These are phyloP conservation scores for Syritta pipiens DNA, from an alignment of 2,888 invertebrate species.

Conservation along the genomic window DNA sequence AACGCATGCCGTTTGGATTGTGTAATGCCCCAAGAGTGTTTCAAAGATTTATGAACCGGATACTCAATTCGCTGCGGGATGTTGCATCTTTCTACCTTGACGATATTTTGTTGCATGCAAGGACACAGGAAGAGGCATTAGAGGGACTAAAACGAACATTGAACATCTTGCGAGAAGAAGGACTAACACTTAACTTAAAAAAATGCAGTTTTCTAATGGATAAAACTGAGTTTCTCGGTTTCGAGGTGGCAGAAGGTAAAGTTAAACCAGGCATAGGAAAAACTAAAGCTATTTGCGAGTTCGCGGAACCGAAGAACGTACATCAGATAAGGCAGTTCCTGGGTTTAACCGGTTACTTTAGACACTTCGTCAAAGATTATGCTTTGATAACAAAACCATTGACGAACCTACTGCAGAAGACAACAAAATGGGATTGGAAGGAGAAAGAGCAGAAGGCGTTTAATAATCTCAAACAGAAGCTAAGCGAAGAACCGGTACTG, in stretches of 20 bases:
- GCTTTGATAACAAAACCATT: too few relatives aligned
- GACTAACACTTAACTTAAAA: constrained; percentile 3
- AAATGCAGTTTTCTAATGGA: constrained; percentile 58
- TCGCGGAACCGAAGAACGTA: constrained; percentile 62
- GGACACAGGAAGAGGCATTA: background rate
- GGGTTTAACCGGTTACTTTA: constrained; percentile 72
- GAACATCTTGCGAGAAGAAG: background rate
- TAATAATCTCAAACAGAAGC: constrained; percentile 1
- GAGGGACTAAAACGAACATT: background rate
- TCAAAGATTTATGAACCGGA: constrained; percentile 5
- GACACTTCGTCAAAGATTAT: constrained; percentile 72
- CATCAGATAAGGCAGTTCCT: constrained; percentile 71
- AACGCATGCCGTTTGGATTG: constrained; percentile 1
- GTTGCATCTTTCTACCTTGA: constrained; percentile 11
- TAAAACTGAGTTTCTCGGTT: constrained; percentile 70
- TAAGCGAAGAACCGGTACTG: constrained; percentile 62
- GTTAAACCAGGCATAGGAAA: constrained; percentile 70
- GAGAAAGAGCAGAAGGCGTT: background rate
- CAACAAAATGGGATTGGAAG: constrained; percentile 22
- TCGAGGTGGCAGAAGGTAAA: constrained; percentile 67
- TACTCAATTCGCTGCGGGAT: background rate
- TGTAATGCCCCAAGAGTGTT: background rate
- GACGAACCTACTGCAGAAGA: constrained; percentile 39
- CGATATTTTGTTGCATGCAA: background rate
- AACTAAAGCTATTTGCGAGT: constrained; percentile 66